phyloP scores from a whole-genome alignment of 2,797 vertebrate genomes.

The Bovichtus diacanthus region DNA sequence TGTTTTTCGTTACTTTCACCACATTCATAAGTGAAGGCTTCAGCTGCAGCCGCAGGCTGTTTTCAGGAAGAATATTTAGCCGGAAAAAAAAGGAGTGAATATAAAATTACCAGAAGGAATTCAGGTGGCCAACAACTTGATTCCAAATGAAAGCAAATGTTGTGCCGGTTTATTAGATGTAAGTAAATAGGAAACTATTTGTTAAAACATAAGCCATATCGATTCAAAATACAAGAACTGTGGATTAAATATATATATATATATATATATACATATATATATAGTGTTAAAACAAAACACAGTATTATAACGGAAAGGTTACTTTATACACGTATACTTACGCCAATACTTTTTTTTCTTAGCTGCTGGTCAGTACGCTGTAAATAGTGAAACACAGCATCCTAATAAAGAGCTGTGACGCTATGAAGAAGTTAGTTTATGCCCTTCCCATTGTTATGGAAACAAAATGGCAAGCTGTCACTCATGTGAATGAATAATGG shows the following conservation, averaged over 20 bases:
- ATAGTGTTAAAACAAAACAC: not conserved
- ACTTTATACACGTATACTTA: no score
- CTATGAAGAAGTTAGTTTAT: conserved; percentile 30
- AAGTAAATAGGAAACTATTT: not conserved
- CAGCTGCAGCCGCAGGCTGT: no score
- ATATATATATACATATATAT: no score
- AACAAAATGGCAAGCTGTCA: conserved; percentile 80
- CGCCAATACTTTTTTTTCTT: no score
- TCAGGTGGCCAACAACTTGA: not conserved
- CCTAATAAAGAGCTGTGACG: conserved; percentile 32
- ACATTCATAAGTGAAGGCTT: no score
- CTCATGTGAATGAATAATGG: conserved; percentile 74
- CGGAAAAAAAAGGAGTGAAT: not conserved
- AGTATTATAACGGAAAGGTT: no score
- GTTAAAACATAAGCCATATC: not conserved
- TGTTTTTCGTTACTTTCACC: no score
- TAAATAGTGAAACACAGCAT: no score
- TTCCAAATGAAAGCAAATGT: not conserved
- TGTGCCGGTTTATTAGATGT: no score
- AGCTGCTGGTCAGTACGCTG: no score
- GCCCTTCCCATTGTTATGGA: conserved; percentile 66
- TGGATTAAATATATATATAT: not conserved
- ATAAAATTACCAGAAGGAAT: not conserved
- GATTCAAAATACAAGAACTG: not conserved
- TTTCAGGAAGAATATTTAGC: no score